Percentiles rank a stretch among this genome's conserved stretches.
Conservation (phyloP, 2,113 vertebrate species). For the Glaucomys volans region DNA sequence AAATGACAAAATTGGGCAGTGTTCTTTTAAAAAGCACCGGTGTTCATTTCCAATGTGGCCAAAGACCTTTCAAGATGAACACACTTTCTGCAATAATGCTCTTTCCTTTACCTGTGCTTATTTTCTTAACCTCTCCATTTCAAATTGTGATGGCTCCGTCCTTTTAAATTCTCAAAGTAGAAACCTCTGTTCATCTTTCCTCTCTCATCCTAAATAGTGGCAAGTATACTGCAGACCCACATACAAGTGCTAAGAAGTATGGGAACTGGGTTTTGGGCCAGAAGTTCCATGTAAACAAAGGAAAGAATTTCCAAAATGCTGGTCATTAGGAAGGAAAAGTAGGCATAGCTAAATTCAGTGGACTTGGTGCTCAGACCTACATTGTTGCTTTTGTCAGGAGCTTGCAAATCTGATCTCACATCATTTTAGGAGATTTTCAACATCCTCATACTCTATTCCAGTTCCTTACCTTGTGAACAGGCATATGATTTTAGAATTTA, state of each 20-base stretch:
- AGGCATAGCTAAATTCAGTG: not conserved
- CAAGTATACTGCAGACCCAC: not conserved
- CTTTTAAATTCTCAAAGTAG: constrained; percentile 23
- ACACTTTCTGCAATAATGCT: not conserved
- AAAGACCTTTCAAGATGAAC: not conserved
- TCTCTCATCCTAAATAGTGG: not conserved
- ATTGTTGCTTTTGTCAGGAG: not conserved
- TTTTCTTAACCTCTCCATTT: not conserved
- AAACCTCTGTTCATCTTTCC: not conserved
- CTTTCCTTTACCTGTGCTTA: not conserved
- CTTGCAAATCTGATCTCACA: not conserved
- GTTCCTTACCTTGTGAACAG: not conserved
- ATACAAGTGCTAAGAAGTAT: not conserved
- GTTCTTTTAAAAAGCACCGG: not conserved
- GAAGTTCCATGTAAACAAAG: not conserved
- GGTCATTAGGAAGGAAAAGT: not conserved
- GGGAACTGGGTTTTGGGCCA: not conserved
- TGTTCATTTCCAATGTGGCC: not conserved
- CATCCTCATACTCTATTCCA: not conserved
- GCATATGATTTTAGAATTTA: not conserved
- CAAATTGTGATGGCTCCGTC: not conserved
- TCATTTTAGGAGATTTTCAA: not conserved
- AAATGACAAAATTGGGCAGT: not conserved
- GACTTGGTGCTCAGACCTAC: not conserved
- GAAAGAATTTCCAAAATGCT: not conserved